Evolutionary conservation across 2,113 vertebrate genomes (phyloP).

Genomic region (Pedionomus torquatus): DNA sequence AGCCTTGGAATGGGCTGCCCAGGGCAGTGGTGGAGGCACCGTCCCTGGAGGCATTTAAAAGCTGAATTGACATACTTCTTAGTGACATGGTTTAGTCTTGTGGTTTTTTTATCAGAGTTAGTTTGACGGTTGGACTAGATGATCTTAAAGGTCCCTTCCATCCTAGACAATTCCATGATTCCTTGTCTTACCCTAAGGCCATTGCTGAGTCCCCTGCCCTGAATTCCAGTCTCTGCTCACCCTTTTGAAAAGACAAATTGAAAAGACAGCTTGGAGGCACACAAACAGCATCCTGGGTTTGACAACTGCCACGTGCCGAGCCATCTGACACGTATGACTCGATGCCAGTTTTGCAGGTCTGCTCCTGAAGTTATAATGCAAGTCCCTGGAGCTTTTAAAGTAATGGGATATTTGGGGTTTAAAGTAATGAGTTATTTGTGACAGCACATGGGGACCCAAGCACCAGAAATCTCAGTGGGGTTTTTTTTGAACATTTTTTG

Average conservation of each 20-base stretch:
- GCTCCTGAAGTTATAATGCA: not conserved
- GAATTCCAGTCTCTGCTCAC: not conserved
- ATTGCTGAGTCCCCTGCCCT: not conserved
- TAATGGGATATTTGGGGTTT: not conserved
- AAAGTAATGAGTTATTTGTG: not conserved
- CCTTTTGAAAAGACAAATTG: not conserved
- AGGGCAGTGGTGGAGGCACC: too few relatives aligned
- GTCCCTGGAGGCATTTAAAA: too few relatives aligned
- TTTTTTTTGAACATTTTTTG: not conserved
- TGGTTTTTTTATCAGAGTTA: too few relatives aligned
- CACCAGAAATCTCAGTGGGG: not conserved
- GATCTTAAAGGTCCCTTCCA: too few relatives aligned
- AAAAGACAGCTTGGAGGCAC: not conserved
- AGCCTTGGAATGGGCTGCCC: too few relatives aligned
- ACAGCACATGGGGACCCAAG: not conserved
- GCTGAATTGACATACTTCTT: too few relatives aligned
- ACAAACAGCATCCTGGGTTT: not conserved
- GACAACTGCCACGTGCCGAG: not conserved
- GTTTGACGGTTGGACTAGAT: too few relatives aligned
- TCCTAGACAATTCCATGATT: not conserved
- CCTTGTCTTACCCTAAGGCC: not conserved
- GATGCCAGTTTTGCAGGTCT: not conserved
- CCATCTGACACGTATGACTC: not conserved
- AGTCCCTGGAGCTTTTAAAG: not conserved
- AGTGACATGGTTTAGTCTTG: too few relatives aligned